Conservation (phyloP, 2,888 invertebrate species). For the Sphaeridia pumilis region DNA sequence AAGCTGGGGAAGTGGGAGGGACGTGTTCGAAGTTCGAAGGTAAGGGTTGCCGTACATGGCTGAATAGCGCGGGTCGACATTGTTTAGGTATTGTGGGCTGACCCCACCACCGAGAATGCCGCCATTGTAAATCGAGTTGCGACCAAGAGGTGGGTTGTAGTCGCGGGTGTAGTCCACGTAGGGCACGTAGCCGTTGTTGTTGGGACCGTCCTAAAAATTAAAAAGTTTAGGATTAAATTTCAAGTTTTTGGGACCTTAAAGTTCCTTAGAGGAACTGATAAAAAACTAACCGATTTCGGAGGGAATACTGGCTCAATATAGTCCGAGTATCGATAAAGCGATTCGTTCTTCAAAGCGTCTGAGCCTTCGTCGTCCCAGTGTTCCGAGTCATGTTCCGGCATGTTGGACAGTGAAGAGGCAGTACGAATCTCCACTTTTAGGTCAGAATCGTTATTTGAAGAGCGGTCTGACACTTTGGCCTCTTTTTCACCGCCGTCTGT, state of each 20-base stretch:
- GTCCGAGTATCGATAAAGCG: conserved; percentile 46
- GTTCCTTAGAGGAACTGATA: not conserved
- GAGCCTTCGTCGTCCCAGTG: conserved; percentile 42
- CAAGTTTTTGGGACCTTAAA: not conserved
- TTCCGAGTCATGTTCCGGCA: conserved; percentile 36
- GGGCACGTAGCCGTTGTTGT: conserved; percentile 73
- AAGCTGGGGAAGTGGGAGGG: conserved; percentile 39
- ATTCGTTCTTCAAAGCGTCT: conserved; percentile 39
- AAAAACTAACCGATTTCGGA: conserved; percentile 52
- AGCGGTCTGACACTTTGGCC: conserved; percentile 59
- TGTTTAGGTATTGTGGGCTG: conserved; percentile 35
- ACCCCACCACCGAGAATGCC: conserved; percentile 9
- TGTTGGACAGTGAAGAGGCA: conserved; percentile 35
- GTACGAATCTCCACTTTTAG: conserved; percentile 78
- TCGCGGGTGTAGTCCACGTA: conserved; percentile 80
- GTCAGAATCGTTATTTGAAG: conserved; percentile 77
- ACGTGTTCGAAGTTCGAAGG: conserved; percentile 53
- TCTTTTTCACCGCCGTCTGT: conserved; percentile 45
- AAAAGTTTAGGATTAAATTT: too few relatives aligned
- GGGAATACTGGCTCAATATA: conserved; percentile 68
- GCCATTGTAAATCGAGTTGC: conserved; percentile 30
- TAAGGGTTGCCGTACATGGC: conserved; percentile 79
- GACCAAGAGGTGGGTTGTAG: conserved; percentile 60
- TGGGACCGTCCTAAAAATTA: conserved; percentile 61
- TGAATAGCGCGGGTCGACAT: conserved; percentile 71